These are phyloP conservation scores for Burhinus oedicnemus DNA, from an alignment of 2,113 vertebrate genomes.

Conservation along the genomic window DNA sequence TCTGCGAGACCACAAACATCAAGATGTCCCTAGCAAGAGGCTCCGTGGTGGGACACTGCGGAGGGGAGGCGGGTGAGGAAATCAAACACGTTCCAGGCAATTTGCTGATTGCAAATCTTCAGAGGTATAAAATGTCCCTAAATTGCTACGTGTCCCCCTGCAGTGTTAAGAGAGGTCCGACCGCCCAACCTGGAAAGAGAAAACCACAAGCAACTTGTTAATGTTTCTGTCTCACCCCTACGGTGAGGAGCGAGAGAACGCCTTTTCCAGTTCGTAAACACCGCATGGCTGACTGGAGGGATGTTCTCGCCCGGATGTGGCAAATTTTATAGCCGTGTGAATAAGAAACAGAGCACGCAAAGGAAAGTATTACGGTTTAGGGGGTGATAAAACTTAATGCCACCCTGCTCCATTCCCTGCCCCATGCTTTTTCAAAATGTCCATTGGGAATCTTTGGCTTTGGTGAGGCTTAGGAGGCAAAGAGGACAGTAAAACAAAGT, in stretches of 20 bases:
- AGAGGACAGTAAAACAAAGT: not conserved
- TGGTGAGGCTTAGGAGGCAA: not conserved
- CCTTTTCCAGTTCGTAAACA: conserved; percentile 34
- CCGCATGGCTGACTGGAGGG: conserved; percentile 6
- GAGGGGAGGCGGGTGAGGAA: not conserved
- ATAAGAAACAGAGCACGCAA: conserved; percentile 36
- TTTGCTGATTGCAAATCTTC: conserved; percentile 48
- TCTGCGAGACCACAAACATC: not conserved
- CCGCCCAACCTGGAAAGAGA: conserved; percentile 30
- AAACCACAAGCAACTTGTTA: conserved; percentile 30
- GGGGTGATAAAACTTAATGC: conserved; percentile 32
- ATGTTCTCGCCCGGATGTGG: not conserved
- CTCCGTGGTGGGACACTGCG: not conserved
- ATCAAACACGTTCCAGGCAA: conserved; percentile 22
- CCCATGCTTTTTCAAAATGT: not conserved
- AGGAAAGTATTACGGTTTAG: conserved; percentile 41
- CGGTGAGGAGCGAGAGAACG: not conserved
- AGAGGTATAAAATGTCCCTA: conserved; percentile 43
- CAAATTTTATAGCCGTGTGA: conserved; percentile 15
- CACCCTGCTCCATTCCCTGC: not conserved
- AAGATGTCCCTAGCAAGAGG: conserved; percentile 21
- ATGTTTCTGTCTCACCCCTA: not conserved
- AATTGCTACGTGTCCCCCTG: not conserved
- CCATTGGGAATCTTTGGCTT: not conserved
- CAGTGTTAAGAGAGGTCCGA: not conserved